These are phyloP conservation scores for Echinometra lucunter DNA, from an alignment of 53 echinoderm and acorn worm genomes.

Conservation along the genomic window DNA sequence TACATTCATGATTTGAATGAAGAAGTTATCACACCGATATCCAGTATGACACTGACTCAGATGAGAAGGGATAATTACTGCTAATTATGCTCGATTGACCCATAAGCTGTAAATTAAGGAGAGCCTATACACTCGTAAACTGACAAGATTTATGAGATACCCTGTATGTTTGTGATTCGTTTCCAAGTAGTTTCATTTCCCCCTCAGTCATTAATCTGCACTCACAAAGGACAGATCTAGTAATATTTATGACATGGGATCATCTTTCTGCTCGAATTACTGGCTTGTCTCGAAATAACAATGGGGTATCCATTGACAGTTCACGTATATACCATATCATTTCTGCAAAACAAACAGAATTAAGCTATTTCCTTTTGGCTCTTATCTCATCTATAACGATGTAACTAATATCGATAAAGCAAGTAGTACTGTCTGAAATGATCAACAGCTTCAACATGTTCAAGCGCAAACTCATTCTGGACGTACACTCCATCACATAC, in stretches of 20 bases:
- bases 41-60: no score
- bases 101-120: no score
- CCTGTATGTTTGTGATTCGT: background rate
- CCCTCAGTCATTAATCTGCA: background rate
- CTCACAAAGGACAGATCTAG: background rate
- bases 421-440: background rate
- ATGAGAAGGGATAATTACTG: background rate
- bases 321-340: background rate
- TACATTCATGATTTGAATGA: no score
- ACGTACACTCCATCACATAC: background rate
- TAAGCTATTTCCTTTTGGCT: background rate
- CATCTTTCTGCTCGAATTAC: background rate
- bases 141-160: background rate
- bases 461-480: no score
- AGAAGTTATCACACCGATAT: no score
- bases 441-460: background rate
- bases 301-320: background rate
- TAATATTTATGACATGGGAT: background rate
- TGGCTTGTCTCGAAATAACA: conserved; percentile 19
- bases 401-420: conserved; percentile 31
- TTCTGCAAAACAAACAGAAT: background rate
- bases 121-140: background rate
- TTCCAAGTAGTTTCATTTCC: background rate
- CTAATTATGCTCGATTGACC: no score
- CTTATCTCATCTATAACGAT: conserved; percentile 30